A percentile compares a stretch with the other conserved stretches of the same genome.
These are phyloP conservation scores for Eulemur coronatus DNA, from an alignment of 2,797 vertebrate genomes.

Conservation along the genomic window DNA sequence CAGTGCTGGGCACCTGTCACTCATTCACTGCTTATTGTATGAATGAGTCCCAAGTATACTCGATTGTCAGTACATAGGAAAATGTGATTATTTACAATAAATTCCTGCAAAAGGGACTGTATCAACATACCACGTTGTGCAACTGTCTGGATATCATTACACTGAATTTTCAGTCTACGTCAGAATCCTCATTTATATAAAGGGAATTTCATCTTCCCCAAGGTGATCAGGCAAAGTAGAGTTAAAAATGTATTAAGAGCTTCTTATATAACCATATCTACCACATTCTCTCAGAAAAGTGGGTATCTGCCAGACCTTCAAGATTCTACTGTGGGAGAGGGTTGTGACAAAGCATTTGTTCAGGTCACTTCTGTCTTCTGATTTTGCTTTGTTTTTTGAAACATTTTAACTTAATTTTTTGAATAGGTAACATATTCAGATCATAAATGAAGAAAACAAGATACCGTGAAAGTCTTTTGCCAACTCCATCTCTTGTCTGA, in stretches of 20 bases:
- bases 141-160: neutral
- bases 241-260: neutral
- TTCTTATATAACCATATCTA: neutral
- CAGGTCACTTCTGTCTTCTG: neutral
- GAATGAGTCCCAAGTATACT: neutral
- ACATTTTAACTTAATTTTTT: neutral
- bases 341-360: neutral
- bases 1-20: neutral
- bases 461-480: neutral
- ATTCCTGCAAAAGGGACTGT: neutral
- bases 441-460: neutral
- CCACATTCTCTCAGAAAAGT: neutral
- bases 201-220: neutral
- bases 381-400: neutral
- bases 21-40: neutral
- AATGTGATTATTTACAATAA: neutral
- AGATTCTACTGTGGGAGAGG: neutral
- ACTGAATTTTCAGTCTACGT: neutral
- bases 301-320: neutral
- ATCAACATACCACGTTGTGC: rapidly evolving
- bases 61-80: neutral
- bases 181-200: neutral
- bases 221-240: neutral
- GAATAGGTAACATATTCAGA: neutral
- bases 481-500: neutral